Conservation (phyloP, 2,797 vertebrate genomes). For the Danionella dracula region DNA sequence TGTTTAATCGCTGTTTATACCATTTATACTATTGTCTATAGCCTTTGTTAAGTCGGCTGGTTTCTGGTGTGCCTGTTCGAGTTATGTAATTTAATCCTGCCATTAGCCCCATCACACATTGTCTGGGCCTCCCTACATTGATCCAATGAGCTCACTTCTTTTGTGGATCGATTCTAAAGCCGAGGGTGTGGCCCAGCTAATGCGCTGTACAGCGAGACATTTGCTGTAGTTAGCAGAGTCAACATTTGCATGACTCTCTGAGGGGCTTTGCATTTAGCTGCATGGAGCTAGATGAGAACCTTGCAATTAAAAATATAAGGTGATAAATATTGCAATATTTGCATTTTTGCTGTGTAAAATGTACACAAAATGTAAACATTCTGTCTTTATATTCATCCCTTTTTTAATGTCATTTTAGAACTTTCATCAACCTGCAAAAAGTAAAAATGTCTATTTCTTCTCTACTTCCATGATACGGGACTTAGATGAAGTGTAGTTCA, state of each 20-base stretch:
- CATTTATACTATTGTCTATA: neutral
- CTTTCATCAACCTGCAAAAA: no score
- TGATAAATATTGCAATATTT: no score
- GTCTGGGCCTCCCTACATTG: constrained; percentile 34
- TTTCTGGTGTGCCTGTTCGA: constrained; percentile 2
- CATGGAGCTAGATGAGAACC: neutral
- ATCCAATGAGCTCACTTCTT: constrained; percentile 21
- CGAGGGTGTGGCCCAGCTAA: neutral
- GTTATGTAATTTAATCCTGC: constrained; percentile 31
- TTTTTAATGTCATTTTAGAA: no score
- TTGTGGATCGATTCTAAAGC: constrained; percentile 31
- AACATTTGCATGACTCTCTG: constrained; percentile 39
- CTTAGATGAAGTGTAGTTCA: no score
- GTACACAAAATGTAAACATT: no score
- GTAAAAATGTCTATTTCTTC: no score
- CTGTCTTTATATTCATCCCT: no score
- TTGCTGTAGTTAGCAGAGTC: neutral
- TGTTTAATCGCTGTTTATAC: no score
- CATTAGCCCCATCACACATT: constrained; percentile 35
- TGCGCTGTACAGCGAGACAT: neutral
- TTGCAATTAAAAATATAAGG: no score
- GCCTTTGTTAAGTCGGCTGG: constrained; percentile 13
- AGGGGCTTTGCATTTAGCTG: constrained; percentile 20
- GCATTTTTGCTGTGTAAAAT: no score
- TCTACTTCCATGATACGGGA: no score